Evolutionary conservation across 2,797 vertebrate species (phyloP).

Genomic region (Phrynocephalus forsythii): DNA sequence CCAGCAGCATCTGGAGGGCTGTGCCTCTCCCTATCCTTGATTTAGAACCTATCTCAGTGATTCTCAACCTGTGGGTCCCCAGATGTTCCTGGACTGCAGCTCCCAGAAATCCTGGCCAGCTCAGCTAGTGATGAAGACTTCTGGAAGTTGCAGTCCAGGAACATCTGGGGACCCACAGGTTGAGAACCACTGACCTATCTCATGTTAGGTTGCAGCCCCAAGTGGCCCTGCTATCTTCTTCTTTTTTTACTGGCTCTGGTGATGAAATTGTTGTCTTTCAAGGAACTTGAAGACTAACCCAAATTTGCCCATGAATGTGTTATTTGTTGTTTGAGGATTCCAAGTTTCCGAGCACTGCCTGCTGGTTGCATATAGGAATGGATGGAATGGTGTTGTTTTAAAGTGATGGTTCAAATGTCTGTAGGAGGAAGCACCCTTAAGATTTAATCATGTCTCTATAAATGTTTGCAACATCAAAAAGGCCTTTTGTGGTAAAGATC

Average conservation of each 20-base stretch:
- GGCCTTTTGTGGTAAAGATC: not conserved
- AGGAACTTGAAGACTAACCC: not conserved
- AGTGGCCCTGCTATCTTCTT: too few species aligned
- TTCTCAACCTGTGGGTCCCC: too few species aligned
- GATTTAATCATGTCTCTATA: not conserved
- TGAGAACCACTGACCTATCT: too few species aligned
- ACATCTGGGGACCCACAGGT: too few species aligned
- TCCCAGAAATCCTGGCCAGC: too few species aligned
- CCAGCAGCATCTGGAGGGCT: not conserved
- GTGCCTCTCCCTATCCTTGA: not conserved
- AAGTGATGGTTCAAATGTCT: not conserved
- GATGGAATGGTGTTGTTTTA: too few species aligned
- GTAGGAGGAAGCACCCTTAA: not conserved
- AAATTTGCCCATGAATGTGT: not conserved
- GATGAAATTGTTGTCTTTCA: not conserved
- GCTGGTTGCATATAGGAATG: not conserved
- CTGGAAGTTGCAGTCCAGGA: too few species aligned
- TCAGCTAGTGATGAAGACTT: too few species aligned
- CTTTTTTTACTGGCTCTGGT: not conserved
- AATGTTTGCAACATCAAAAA: conserved; percentile 1
- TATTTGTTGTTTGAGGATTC: not conserved
- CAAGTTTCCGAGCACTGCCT: not conserved
- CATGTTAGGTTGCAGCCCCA: too few species aligned
- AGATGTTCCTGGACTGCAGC: too few species aligned
- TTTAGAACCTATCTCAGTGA: not conserved